Percentiles rank a stretch among this genome's conserved stretches.
Evolutionary conservation across 23 tunicate genomes (phyloP).

Genomic region (Clavelina lepadiformis): DNA sequence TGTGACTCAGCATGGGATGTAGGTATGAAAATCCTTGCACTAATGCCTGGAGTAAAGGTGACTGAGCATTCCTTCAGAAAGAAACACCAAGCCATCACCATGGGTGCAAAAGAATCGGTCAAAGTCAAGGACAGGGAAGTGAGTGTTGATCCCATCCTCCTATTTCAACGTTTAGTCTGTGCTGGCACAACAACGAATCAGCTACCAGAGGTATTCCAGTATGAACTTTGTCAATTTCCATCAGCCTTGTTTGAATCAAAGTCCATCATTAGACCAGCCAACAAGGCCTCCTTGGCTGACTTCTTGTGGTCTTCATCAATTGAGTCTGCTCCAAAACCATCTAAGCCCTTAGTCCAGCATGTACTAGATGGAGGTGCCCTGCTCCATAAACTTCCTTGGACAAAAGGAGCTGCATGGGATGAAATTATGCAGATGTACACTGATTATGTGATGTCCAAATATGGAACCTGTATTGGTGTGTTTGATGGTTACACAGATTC

Average conservation of each 20-base stretch:
- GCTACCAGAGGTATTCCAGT: constrained; percentile 7
- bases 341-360: constrained; percentile 1
- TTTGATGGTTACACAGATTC: constrained; percentile 7
- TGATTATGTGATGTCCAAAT: constrained; percentile 6
- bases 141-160: constrained; percentile 2
- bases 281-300: constrained; percentile 5
- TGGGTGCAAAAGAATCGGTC: not conserved
- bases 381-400: constrained; percentile 13
- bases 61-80: constrained; percentile 10
- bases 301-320: constrained; percentile 15
- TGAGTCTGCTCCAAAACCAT: too few species aligned
- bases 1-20: constrained; percentile 14
- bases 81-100: constrained; percentile 10
- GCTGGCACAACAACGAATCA: constrained; percentile 9
- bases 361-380: constrained; percentile 9
- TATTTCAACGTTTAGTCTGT: constrained; percentile 4
- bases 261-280: constrained; percentile 6
- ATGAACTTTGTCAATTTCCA: constrained; percentile 17
- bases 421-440: constrained; percentile 2
- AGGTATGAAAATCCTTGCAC: constrained; percentile 10
- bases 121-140: constrained; percentile 4
- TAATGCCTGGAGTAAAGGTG: constrained; percentile 4
- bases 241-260: constrained; percentile 15
- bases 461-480: constrained; percentile 13
- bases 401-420: constrained; percentile 12